These are phyloP conservation scores for Capromys pilorides DNA, from an alignment of 2,797 vertebrate species.

Conservation along the genomic window DNA sequence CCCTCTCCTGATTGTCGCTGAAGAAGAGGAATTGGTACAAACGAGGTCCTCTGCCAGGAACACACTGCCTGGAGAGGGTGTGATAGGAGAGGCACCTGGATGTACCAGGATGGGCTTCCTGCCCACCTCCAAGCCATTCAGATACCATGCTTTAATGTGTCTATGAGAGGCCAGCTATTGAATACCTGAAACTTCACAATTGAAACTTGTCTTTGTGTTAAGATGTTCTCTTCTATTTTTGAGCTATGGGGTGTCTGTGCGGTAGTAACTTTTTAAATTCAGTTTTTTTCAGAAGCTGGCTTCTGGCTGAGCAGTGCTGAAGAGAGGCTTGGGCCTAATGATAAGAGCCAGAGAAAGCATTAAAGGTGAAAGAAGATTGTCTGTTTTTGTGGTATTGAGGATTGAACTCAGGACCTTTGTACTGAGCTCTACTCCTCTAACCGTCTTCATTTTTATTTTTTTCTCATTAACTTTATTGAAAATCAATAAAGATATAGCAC, in stretches of 20 bases:
- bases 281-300: neutral
- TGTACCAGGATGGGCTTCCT: neutral
- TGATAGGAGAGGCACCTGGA: neutral
- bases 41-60: neutral
- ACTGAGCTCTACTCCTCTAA: neutral
- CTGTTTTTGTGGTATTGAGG: neutral
- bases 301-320: neutral
- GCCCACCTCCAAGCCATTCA: too few relatives aligned
- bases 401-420: neutral
- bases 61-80: neutral
- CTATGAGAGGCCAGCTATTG: neutral
- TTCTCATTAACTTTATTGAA: too few relatives aligned
- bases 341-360: neutral
- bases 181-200: neutral
- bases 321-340: neutral
- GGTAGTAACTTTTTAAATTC: neutral
- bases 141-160: neutral
- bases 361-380: neutral
- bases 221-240: neutral
- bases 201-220: neutral
- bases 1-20: neutral
- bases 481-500: too few relatives aligned
- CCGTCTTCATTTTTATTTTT: too few relatives aligned
- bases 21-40: neutral
- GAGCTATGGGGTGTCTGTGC: neutral